Evolutionary conservation across 2,113 vertebrate species (phyloP).

Genomic region (Macrotus californicus): DNA sequence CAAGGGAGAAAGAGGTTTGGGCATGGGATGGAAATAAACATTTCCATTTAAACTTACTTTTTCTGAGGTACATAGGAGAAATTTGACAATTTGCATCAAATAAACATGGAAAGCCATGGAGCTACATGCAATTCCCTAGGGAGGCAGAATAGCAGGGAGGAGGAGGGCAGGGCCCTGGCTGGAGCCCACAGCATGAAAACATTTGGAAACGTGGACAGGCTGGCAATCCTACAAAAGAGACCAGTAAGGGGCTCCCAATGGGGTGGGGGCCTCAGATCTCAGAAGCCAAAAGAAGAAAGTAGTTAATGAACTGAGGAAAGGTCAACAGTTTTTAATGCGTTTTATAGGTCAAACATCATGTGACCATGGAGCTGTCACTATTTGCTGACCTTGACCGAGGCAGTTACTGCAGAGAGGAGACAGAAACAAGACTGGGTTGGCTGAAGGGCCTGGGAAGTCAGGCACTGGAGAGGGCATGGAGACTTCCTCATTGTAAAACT

Average conservation of each 20-base stretch:
- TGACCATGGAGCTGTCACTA: not conserved
- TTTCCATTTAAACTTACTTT: not conserved
- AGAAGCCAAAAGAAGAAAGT: not conserved
- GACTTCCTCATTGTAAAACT: not conserved
- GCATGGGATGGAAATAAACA: not conserved
- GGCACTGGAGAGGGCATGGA: not conserved
- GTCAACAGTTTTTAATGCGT: not conserved
- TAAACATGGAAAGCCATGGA: not conserved
- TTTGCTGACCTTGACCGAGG: not conserved
- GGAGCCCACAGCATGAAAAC: not conserved
- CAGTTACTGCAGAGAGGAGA: not conserved
- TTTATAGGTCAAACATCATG: not conserved
- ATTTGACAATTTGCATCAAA: not conserved
- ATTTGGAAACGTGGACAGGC: not conserved
- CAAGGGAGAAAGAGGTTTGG: not conserved
- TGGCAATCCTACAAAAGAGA: not conserved
- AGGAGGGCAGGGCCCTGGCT: not conserved
- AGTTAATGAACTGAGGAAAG: not conserved
- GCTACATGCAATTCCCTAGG: not conserved
- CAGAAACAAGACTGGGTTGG: not conserved
- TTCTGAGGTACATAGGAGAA: not conserved
- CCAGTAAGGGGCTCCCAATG: not conserved
- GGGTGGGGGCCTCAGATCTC: not conserved
- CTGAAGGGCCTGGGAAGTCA: not conserved
- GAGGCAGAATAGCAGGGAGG: not conserved